A percentile compares a stretch with the other conserved stretches of the same genome.
Evolutionary conservation across 2,888 invertebrate species (phyloP).

Genomic region (Brenthis daphne): DNA sequence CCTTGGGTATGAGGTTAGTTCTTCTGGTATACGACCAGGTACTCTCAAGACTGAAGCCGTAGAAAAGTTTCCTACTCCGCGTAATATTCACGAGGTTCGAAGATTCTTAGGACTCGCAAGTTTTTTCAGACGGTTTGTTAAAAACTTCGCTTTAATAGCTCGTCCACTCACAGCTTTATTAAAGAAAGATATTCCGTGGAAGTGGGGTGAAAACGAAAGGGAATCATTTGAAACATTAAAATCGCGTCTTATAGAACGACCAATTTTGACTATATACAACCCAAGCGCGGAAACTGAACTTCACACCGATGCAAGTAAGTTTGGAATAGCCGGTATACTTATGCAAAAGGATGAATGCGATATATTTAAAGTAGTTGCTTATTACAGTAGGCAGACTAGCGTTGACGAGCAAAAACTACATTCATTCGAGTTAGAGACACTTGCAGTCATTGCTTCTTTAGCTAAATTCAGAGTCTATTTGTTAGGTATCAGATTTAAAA

Average conservation of each 20-base stretch:
- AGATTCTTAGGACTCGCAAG: conserved; percentile 42
- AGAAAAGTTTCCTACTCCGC: conserved; percentile 35
- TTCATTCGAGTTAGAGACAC: conserved; percentile 43
- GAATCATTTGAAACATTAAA: conserved; percentile 21
- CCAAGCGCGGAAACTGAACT: conserved; percentile 45
- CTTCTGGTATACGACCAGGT: conserved; percentile 33
- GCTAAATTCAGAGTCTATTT: conserved; percentile 46
- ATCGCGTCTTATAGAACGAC: conserved; percentile 23
- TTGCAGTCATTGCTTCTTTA: conserved; percentile 45
- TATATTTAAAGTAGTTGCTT: conserved; percentile 40
- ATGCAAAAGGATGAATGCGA: conserved; percentile 39
- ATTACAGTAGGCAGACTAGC: conserved; percentile 42
- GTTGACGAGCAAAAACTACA: conserved; percentile 38
- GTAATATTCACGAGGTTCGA: conserved; percentile 37
- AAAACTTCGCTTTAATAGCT: conserved; percentile 38
- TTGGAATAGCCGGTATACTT: conserved; percentile 48
- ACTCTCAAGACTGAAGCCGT: conserved; percentile 33
- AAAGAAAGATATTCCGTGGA: conserved; percentile 35
- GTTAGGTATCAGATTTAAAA: conserved; percentile 41
- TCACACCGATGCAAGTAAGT: conserved; percentile 49
- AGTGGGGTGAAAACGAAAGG: conserved; percentile 29
- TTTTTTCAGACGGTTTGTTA: conserved; percentile 40
- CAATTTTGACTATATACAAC: conserved; percentile 48
- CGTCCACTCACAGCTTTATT: conserved; percentile 35
- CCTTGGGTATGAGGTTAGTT: conserved; percentile 41